These are phyloP conservation scores for Vulpes vulpes DNA, from an alignment of 2,113 vertebrate species.

Conservation along the genomic window DNA sequence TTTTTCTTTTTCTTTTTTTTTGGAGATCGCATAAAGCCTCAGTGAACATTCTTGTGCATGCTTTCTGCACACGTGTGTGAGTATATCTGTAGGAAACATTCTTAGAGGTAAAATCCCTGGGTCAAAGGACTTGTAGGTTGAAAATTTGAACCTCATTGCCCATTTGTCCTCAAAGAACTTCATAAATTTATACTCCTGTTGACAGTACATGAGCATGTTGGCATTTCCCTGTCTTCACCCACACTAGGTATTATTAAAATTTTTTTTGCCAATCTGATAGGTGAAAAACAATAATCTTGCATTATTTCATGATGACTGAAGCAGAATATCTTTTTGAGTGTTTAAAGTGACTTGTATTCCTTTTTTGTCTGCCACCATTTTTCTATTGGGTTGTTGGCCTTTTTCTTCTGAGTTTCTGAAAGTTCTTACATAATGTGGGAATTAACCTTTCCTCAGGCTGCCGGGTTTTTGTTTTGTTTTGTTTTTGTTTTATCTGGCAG, in stretches of 20 bases:
- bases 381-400: not conserved
- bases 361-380: not conserved
- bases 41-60: not conserved
- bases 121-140: not conserved
- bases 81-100: not conserved
- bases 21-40: not conserved
- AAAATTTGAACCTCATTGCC: not conserved
- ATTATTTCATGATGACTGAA: not conserved
- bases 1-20: not conserved
- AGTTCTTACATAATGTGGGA: not conserved
- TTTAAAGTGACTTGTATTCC: slow-evolving; percentile 4
- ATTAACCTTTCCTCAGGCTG: not conserved
- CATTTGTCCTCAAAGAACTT: slow-evolving; percentile 34
- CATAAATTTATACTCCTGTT: not conserved
- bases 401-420: slow-evolving; percentile 30
- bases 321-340: slow-evolving; percentile 9
- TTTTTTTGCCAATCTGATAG: not conserved
- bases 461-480: not conserved
- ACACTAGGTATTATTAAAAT: not conserved
- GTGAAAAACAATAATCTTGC: slow-evolving; percentile 16
- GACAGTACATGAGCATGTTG: not conserved
- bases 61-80: not conserved
- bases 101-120: slow-evolving; percentile 42
- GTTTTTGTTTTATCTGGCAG: slow-evolving; percentile 32
- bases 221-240: not conserved